Evolutionary conservation across 2,888 invertebrate genomes (phyloP), one percentile per base, ranked within the genome.

Genomic region (Nomada lathburiana): DNA sequence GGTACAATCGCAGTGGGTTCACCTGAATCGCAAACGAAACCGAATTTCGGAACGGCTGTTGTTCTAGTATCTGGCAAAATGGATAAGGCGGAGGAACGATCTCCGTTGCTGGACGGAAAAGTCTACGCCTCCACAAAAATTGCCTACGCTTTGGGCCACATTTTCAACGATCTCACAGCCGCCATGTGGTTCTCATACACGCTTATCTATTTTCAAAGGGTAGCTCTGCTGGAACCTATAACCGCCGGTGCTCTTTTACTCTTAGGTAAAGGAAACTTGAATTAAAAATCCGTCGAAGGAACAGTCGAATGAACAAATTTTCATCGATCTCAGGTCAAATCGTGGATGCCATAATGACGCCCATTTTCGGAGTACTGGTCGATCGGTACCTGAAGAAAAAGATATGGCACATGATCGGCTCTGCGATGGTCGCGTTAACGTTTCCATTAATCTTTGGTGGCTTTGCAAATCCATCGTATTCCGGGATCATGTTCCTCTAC

Each of bases 351-450:
- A 70, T 94, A n/a, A 91, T 92, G 92, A 94, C 96, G 95, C 98
- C 98, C 20, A 94, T 97, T 59, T 97, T 98, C 69, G 98, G 98
- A 0, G 94, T 97, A 80, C 95, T 98, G 86, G 96, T 98, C 72
- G 98, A 98, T 93, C 95, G 95, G 94, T 95, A 96, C 95, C 96
- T 97, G 60, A 96, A 96, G 83, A 96, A 97, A 91, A 97, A 97
- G 94, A 94, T 96, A 47, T 98, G 98, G 98, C 98, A 98, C 95
- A 95, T 98, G 83, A 94, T 96, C 90, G 98, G 98, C 23, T 93
- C 94, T 13, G 77, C 91, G 1, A 90, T 94, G 90, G 93, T 94
- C 1, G 88, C 91, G 2, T 3, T 92, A 9, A 91, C 92, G 20
- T 94, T 94, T 79, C 93, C 94, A 18, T 83, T 92, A 53, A 93